Conservation (phyloP, 2,113 vertebrate species). For the Festucalex cinctus region DNA sequence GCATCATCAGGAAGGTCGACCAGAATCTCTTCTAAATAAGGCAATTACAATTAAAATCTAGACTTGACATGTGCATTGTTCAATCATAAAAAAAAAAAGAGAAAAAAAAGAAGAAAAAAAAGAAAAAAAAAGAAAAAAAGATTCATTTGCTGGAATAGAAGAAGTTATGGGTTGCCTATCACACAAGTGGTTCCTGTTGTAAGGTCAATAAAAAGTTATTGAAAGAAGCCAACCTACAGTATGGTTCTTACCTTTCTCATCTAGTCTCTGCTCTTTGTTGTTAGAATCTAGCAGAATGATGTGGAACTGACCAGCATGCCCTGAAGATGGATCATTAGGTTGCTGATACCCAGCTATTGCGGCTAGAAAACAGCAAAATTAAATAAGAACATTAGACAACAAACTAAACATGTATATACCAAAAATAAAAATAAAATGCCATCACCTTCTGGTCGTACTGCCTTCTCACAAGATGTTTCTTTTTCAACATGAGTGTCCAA, state of each 20-base stretch:
- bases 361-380: slow-evolving; percentile 64
- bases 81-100: no score
- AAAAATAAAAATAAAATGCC: background rate
- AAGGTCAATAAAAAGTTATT: background rate
- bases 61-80: background rate
- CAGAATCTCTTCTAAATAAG: slow-evolving; percentile 74
- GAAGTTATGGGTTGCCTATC: no score
- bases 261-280: slow-evolving; percentile 86
- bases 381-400: background rate
- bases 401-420: background rate
- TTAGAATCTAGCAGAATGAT: slow-evolving; percentile 82
- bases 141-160: no score
- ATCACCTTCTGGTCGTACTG: slow-evolving; percentile 88
- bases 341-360: slow-evolving; percentile 93
- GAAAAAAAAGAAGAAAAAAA: no score
- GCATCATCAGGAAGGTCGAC: slow-evolving; percentile 82
- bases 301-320: slow-evolving; percentile 84
- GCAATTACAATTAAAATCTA: background rate
- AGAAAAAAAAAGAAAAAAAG: no score
- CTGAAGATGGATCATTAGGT: slow-evolving; percentile 73
- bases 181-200: background rate
- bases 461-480: slow-evolving; percentile 84
- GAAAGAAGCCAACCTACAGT: background rate
- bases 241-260: slow-evolving; percentile 84
- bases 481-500: slow-evolving; percentile 77